Evolutionary conservation across 2,888 invertebrate species (phyloP).

Genomic region (Apamea monoglypha): DNA sequence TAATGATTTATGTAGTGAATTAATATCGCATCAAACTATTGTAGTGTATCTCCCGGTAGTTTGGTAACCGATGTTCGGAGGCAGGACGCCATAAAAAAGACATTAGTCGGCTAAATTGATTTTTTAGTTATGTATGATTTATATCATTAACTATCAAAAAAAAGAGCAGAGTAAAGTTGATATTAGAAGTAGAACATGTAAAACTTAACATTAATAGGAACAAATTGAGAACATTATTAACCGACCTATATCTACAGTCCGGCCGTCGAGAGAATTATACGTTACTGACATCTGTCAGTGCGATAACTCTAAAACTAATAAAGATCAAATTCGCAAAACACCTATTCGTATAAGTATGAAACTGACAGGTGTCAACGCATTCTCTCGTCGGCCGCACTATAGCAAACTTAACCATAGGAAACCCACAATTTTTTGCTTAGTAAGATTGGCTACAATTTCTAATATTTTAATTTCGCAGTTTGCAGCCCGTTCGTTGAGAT

Average conservation of each 20-base stretch:
- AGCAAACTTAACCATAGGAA: background rate
- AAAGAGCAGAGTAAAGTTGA: background rate
- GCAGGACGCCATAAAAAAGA: slow-evolving; percentile 5
- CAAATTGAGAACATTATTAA: background rate
- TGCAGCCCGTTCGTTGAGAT: slow-evolving; percentile 26
- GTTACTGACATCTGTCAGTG: no score
- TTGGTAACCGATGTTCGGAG: slow-evolving; percentile 1
- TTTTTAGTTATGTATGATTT: background rate
- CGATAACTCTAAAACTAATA: no score
- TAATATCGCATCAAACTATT: slow-evolving; percentile 37
- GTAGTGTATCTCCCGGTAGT: slow-evolving; percentile 27
- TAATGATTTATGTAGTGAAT: slow-evolving; percentile 24
- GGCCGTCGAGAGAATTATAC: no score
- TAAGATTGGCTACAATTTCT: background rate
- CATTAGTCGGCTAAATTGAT: slow-evolving; percentile 1
- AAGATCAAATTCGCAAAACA: no score
- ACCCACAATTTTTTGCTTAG: background rate
- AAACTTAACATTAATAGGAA: background rate
- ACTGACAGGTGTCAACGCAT: no score
- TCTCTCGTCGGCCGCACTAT: no score
- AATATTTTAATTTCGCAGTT: slow-evolving; percentile 40
- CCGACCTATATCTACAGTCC: no score
- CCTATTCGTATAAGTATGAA: no score
- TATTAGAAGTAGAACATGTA: background rate
- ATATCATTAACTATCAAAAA: background rate